A percentile compares a stretch with the other conserved stretches of the same genome.
Conservation (phyloP, 2,113 vertebrate genomes). For the Phylloscopus whistleri region DNA sequence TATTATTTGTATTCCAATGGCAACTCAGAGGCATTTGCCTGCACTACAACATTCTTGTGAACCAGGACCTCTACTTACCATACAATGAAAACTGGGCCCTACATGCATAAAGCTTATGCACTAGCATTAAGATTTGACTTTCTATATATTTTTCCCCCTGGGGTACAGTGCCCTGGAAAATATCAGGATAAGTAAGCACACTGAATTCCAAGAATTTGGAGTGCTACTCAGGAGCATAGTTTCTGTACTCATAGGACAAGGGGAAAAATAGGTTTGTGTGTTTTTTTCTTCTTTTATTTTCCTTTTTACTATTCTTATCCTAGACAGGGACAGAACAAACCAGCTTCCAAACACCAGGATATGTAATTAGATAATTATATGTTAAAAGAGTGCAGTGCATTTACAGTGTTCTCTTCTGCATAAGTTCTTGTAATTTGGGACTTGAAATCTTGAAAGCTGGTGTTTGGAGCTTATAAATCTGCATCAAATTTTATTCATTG, state of each 20-base stretch:
- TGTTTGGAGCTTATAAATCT: background rate
- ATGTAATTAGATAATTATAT: background rate
- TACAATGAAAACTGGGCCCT: background rate
- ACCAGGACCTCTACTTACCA: background rate
- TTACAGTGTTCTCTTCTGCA: background rate
- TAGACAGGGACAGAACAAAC: background rate
- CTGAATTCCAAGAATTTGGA: background rate
- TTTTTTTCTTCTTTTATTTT: background rate
- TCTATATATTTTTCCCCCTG: background rate
- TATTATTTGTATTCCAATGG: background rate
- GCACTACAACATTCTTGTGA: background rate
- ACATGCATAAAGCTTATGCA: background rate
- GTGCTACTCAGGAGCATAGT: fast-evolving
- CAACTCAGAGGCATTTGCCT: background rate
- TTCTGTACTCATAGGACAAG: background rate
- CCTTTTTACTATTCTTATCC: background rate
- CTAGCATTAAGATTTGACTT: background rate
- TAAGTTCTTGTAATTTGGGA: background rate
- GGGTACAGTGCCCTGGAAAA: background rate
- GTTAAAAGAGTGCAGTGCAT: background rate
- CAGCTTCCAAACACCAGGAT: background rate
- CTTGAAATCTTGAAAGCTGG: background rate
- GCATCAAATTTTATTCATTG: background rate
- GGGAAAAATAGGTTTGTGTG: fast-evolving
- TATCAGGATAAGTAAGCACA: background rate